Base-by-base conservation (phyloP, 2,888 invertebrate species). In the Ypsolopha sequella region DNA sequence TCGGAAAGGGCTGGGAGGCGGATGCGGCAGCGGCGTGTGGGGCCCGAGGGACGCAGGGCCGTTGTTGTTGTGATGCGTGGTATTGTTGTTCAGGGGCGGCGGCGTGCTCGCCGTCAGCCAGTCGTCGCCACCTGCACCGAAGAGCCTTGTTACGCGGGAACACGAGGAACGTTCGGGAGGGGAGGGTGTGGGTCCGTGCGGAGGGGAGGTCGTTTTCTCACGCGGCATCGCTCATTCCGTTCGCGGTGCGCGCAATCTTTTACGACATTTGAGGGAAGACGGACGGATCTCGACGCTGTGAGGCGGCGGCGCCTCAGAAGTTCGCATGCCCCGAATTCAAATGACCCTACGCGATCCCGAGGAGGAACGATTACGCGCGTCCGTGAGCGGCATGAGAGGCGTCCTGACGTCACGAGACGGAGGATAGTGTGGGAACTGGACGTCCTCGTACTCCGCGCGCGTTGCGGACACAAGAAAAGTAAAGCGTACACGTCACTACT, bases 91-190 rank as follows among this genome's bases (percentile, higher is more conserved):
- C 67, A 85, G 84, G 63, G 86, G 87, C 58, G 79, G 80, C 60
- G 86, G 86, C 63, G 86, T 79, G 68, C 76, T 76, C 60, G 84
- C 73, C 60, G 85, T 75, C 24, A 24, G 24, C 81, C 84, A 85
- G 67, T 85, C 87, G 61, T 86, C 87, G 62, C 68, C 80, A 86
- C 87, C 87, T 87, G 87, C 79, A 71, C 68, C 66, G 69, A 24
- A 85, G 66, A 80, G 73, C 75, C 80, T 78, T 72, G 82, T 84
- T 80, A 85, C 80, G 80, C 76, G 94, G 94, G 76, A 95, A 77
- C 95, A 95, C 73, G 81, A 92, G 93, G 87, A 92, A 91, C 64
- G 91, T 90, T 73, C 91, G 91, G 80, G 91, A 91, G 58, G 89
- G 88, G 57, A 60, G 59, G 58, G 56, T 52, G 51, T 55, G 55